Percentiles rank a stretch among this genome's conserved stretches.
Evolutionary conservation across 2,113 vertebrate genomes (phyloP).

Genomic region (Clinocottus analis): DNA sequence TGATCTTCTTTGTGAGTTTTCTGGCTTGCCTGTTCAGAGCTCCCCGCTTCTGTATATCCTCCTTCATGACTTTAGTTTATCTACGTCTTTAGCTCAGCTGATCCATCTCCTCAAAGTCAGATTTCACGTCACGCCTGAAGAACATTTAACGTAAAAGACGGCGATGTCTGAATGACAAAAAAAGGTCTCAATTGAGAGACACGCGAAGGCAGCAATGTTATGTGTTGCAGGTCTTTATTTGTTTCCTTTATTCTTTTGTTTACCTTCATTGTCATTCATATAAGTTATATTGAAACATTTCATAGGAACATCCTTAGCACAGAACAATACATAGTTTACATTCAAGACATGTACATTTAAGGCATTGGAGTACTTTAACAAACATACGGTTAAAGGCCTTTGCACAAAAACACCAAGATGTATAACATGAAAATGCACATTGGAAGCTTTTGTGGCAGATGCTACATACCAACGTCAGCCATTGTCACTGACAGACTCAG

Average conservation of each 20-base stretch:
- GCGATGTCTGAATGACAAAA: neutral
- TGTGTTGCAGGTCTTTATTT: neutral
- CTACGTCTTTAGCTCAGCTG: neutral
- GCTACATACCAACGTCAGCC: conserved; percentile 40
- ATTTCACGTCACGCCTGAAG: neutral
- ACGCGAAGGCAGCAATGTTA: neutral
- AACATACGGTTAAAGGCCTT: conserved; percentile 17
- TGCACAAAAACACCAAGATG: conserved; percentile 29
- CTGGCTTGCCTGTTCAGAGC: neutral
- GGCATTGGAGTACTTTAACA: conserved; percentile 47
- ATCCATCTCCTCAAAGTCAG: neutral
- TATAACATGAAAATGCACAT: conserved; percentile 11
- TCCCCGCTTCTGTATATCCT: neutral
- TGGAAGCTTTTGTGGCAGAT: conserved; percentile 1
- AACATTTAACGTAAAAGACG: neutral
- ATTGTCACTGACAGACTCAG: conserved; percentile 2
- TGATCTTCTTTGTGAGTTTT: neutral
- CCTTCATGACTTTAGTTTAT: neutral
- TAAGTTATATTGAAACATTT: conserved; percentile 32
- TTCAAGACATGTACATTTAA: conserved; percentile 57
- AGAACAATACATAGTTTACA: conserved; percentile 43
- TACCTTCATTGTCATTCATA: neutral
- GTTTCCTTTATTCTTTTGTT: conserved; percentile 32
- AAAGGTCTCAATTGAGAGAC: neutral
- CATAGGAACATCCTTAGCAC: conserved; percentile 13